Conservation (phyloP, 2,888 invertebrate genomes). For the Matsumyia berberina region DNA sequence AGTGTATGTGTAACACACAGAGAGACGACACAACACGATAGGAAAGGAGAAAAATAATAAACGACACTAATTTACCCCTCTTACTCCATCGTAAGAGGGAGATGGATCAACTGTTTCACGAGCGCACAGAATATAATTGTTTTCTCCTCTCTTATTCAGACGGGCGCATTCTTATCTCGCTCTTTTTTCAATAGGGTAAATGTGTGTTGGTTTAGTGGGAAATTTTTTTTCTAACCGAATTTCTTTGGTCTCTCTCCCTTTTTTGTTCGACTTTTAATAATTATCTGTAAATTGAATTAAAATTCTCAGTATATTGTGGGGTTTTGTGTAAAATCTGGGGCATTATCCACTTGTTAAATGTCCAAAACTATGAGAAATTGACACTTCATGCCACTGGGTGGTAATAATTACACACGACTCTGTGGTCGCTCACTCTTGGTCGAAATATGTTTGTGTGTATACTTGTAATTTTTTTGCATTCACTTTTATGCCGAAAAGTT, state of each 20-base stretch:
- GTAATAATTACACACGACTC: conserved; percentile 50
- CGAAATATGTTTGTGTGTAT: conserved; percentile 31
- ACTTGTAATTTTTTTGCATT: conserved; percentile 70
- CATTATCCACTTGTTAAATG: conserved; percentile 27
- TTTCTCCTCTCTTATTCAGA: conserved; percentile 29
- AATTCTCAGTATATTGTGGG: conserved; percentile 19
- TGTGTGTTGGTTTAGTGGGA: conserved; percentile 22
- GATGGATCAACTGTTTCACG: conserved; percentile 58
- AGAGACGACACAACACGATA: conserved; percentile 30
- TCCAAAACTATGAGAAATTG: conserved; percentile 22
- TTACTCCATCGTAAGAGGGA: conserved; percentile 47
- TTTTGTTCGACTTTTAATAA: conserved; percentile 27
- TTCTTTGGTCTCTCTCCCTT: conserved; percentile 4
- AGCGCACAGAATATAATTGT: conserved; percentile 31
- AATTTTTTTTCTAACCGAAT: conserved; percentile 7
- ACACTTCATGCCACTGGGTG: conserved; percentile 49
- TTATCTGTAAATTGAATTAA: conserved; percentile 12
- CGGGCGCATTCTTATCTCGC: conserved; percentile 41
- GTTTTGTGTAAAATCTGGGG: conserved; percentile 1
- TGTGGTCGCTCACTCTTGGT: conserved; percentile 22
- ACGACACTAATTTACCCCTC: conserved; percentile 62
- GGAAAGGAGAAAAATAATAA: conserved; percentile 56
- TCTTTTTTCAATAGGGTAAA: conserved; percentile 9
- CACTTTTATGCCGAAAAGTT: conserved; percentile 70
- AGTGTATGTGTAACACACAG: conserved; percentile 38